Percentiles rank a stretch among this genome's conserved stretches.
Evolutionary conservation across 1,140 invertebrate species (phyloP).

Genomic region (Drosophila nebulosa): DNA sequence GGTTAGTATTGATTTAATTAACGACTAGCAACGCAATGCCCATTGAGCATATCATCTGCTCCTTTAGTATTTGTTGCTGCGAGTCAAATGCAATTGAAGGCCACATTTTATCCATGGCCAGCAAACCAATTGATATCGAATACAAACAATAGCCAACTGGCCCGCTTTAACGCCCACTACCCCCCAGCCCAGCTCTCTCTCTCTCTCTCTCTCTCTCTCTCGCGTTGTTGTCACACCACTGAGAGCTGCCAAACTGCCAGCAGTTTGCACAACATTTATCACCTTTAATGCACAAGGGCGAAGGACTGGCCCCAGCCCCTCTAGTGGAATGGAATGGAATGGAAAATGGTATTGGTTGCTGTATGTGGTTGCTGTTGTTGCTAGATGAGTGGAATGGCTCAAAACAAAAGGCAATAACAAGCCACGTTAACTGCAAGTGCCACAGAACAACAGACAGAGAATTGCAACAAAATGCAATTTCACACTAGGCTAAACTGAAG

Average conservation of each 20-base stretch:
- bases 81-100: neutral
- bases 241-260: slow-evolving; percentile 28
- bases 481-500: slow-evolving; percentile 56
- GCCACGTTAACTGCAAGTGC: slow-evolving; percentile 8
- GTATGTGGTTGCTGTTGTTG: neutral
- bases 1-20: too few species aligned
- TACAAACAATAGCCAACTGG: neutral
- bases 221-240: neutral
- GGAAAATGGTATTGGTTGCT: neutral
- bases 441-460: too few species aligned
- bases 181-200: neutral
- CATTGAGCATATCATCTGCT: neutral
- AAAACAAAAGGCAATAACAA: slow-evolving; percentile 9
- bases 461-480: slow-evolving; percentile 67
- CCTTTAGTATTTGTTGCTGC: neutral
- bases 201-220: too few species aligned
- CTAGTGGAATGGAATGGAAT: slow-evolving; percentile 10
- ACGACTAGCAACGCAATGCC: neutral
- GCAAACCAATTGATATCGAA: neutral
- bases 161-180: neutral
- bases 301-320: neutral
- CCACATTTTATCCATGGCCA: neutral
- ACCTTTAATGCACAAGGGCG: slow-evolving; percentile 41
- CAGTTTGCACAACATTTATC: slow-evolving; percentile 57
- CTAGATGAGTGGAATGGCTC: neutral